Evolutionary conservation across 1,140 invertebrate genomes (phyloP).

Genomic region (Bemisia tabaci): DNA sequence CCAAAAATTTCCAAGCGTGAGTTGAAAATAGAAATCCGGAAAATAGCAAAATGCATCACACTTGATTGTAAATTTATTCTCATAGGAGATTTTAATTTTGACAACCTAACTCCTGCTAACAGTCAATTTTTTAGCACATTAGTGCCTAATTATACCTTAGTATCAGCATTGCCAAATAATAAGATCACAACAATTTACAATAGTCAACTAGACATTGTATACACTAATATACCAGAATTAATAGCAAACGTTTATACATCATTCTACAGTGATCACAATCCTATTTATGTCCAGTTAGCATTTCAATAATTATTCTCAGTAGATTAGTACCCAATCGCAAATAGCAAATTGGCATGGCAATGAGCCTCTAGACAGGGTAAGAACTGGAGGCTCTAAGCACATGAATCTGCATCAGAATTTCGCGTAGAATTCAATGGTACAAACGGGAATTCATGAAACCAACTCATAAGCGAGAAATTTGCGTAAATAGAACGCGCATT

Average conservation of each 20-base stretch:
- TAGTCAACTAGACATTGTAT: background rate
- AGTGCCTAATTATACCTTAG: background rate
- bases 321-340: too few species aligned
- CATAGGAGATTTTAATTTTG: background rate
- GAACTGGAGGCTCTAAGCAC: too few species aligned
- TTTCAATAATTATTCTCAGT: too few species aligned
- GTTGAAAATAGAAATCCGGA: background rate
- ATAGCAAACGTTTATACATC: background rate
- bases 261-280: background rate
- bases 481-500: too few species aligned
- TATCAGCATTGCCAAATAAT: background rate
- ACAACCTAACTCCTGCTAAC: background rate
- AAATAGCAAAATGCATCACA: background rate
- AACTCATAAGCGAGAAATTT: too few species aligned
- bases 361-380: too few species aligned
- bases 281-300: background rate
- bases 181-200: background rate
- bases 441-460: too few species aligned
- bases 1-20: background rate
- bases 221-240: background rate
- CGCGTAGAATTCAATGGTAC: too few species aligned
- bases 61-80: background rate
- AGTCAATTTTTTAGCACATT: background rate
- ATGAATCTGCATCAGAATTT: too few species aligned
- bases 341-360: too few species aligned